Conservation (phyloP, 2,888 invertebrate species). For the Camptogramma bilineatum region DNA sequence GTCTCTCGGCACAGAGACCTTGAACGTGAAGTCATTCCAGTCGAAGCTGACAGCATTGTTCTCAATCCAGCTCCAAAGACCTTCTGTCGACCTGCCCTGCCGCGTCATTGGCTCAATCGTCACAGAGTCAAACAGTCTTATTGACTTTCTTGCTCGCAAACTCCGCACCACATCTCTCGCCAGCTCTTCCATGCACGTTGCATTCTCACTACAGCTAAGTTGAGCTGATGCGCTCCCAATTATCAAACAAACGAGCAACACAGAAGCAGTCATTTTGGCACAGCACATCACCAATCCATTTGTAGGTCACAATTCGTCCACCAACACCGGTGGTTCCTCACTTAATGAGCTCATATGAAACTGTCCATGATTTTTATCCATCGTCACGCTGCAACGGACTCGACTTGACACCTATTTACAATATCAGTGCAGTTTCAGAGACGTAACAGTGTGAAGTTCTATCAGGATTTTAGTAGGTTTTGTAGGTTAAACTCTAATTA, state of each 20-base stretch:
- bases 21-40: conserved; percentile 82
- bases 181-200: conserved; percentile 84
- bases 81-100: conserved; percentile 70
- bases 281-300: conserved; percentile 78
- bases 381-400: conserved; percentile 75
- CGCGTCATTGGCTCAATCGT: conserved; percentile 82
- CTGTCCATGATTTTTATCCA: conserved; percentile 80
- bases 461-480: not conserved
- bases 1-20: conserved; percentile 76
- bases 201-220: conserved; percentile 86
- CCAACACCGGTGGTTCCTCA: conserved; percentile 73
- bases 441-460: not conserved
- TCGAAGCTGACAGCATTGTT: conserved; percentile 84
- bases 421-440: not conserved
- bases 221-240: conserved; percentile 68
- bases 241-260: conserved; percentile 67
- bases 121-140: conserved; percentile 82
- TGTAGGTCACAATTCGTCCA: conserved; percentile 76
- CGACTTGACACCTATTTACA: conserved; percentile 30
- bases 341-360: conserved; percentile 74
- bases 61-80: conserved; percentile 76
- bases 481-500: not conserved
- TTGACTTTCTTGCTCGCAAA: conserved; percentile 80
- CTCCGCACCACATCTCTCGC: conserved; percentile 80
- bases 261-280: conserved; percentile 73